Evolutionary conservation across 53 echinoderm and acorn worm species (phyloP).

Genomic region (Antedon mediterranea): DNA sequence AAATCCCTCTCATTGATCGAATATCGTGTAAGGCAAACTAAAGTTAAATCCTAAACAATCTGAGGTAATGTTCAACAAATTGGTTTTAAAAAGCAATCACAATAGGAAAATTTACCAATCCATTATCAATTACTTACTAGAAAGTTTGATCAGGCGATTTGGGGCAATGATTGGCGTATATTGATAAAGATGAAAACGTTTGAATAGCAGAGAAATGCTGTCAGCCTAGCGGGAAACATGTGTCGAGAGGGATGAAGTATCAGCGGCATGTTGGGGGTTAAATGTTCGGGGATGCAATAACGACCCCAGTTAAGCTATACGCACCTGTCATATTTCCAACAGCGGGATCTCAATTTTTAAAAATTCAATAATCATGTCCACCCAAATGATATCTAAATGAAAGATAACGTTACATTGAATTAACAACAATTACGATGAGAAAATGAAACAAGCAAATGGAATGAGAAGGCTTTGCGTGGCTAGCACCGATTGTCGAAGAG

Average conservation of each 20-base stretch:
- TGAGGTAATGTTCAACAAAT: not conserved
- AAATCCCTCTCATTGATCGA: not conserved
- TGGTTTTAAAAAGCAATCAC: not conserved
- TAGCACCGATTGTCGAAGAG: too few relatives aligned
- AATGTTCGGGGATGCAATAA: not conserved
- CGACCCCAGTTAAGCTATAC: not conserved
- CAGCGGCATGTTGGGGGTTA: not conserved
- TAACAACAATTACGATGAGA: not conserved
- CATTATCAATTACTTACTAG: not conserved
- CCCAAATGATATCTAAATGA: not conserved
- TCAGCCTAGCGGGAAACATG: not conserved
- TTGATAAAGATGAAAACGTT: not conserved
- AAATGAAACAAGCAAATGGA: not conserved
- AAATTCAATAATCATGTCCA: not conserved
- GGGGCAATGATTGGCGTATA: not conserved
- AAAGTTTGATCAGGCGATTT: not conserved
- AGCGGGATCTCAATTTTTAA: not conserved
- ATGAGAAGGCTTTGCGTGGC: too few relatives aligned
- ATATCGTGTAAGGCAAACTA: not conserved
- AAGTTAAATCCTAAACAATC: not conserved
- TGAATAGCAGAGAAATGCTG: not conserved
- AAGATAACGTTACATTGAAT: not conserved
- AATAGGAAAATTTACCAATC: not conserved
- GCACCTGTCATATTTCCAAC: not conserved
- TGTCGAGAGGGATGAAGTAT: not conserved